Percentiles rank a stretch among this genome's conserved stretches.
Evolutionary conservation across 2,888 invertebrate genomes (phyloP).

Genomic region (Andrena bicolor): DNA sequence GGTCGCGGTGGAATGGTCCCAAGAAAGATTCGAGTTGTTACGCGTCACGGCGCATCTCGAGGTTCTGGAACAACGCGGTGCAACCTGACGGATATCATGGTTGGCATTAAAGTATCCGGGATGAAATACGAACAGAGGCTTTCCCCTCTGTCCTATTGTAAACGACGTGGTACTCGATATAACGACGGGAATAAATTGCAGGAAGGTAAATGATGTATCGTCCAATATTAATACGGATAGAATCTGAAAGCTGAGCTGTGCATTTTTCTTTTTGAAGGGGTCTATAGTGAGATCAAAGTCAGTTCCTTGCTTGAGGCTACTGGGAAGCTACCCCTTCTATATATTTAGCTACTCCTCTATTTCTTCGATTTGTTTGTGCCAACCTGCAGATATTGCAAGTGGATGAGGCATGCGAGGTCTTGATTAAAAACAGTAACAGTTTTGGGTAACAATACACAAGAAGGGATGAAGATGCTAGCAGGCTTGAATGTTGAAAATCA

Average conservation of each 20-base stretch:
- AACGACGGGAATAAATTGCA: constrained; percentile 38
- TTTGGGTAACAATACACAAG: too few relatives aligned
- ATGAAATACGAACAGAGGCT: constrained; percentile 42
- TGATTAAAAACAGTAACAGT: too few relatives aligned
- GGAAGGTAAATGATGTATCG: constrained; percentile 27
- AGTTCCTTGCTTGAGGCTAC: neutral
- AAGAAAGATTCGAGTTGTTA: constrained; percentile 64
- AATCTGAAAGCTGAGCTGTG: neutral
- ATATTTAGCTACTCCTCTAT: neutral
- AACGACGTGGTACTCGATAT: constrained; percentile 5
- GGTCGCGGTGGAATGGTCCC: constrained; percentile 48
- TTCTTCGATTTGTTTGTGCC: neutral
- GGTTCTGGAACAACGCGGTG: constrained; percentile 33
- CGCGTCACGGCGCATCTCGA: constrained; percentile 42
- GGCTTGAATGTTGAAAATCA: too few relatives aligned
- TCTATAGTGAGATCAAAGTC: neutral
- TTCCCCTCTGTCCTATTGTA: constrained; percentile 11
- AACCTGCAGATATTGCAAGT: too few relatives aligned
- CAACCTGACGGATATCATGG: constrained; percentile 51
- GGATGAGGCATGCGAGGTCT: too few relatives aligned
- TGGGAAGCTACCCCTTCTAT: neutral
- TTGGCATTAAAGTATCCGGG: constrained; percentile 50
- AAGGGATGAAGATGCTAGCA: too few relatives aligned
- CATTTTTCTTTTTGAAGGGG: neutral
- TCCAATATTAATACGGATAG: constrained; percentile 30